A percentile compares a stretch with the other conserved stretches of the same genome.
These are phyloP conservation scores for Mugil cephalus DNA, from an alignment of 2,113 vertebrate species.

Conservation along the genomic window DNA sequence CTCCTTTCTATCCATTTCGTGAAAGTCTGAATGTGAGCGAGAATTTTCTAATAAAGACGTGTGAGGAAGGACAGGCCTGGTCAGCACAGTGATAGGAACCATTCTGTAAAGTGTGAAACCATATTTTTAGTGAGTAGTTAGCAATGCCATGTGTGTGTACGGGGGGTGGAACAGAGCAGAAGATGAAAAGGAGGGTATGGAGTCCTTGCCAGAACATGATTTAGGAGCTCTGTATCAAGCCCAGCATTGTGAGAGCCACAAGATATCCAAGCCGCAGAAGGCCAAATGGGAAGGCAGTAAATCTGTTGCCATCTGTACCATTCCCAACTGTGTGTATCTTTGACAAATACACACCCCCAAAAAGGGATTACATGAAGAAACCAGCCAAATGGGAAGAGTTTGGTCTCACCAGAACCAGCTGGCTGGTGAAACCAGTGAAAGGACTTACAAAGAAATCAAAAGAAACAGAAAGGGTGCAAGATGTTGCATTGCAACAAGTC, in stretches of 20 bases:
- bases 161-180: conserved; percentile 54
- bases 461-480: conserved; percentile 61
- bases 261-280: conserved; percentile 73
- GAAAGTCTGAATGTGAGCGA: not conserved
- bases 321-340: conserved; percentile 79
- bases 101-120: conserved; percentile 55
- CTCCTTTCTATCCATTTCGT: not conserved
- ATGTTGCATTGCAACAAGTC: conserved; percentile 64
- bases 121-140: conserved; percentile 60
- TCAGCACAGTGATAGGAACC: conserved; percentile 4
- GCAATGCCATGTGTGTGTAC: conserved; percentile 37
- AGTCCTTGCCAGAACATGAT: conserved; percentile 76
- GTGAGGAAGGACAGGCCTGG: conserved; percentile 27
- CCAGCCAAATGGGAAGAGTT: conserved; percentile 76
- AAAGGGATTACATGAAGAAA: conserved; percentile 74
- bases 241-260: conserved; percentile 72
- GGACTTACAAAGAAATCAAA: conserved; percentile 70
- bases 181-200: conserved; percentile 48
- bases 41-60: not conserved
- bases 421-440: conserved; percentile 67
- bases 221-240: conserved; percentile 78
- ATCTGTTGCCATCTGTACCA: conserved; percentile 81
- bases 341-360: conserved; percentile 76
- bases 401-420: conserved; percentile 78
- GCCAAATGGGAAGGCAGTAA: conserved; percentile 78